Evolutionary conservation across 2,888 invertebrate species (phyloP), one percentile per base, ranked within the genome.

Genomic region (Diadegma fenestrale): DNA sequence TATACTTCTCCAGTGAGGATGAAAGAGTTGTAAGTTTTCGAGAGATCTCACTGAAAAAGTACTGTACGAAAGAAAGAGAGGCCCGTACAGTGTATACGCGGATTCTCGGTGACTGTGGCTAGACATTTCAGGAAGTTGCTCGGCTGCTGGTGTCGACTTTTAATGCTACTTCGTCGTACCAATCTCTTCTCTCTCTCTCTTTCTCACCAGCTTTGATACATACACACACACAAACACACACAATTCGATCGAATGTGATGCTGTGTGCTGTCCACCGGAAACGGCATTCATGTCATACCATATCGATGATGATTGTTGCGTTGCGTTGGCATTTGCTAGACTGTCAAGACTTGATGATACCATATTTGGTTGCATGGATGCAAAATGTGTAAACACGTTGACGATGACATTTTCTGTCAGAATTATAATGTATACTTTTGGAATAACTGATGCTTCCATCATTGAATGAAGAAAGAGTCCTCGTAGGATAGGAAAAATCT

Each of bases 71-170:
- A 30, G 43, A 45, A 76, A 66, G 78, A 61, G 80, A 58, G 19
- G 37, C 58, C 73, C 17, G 63, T 72, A 79, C 80, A 75, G 63
- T 54, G 75, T 45, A 68, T 58, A 58, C 26, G 69, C 48, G 33
- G 64, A 17, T 26, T 73, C 43, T 30, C 63, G n/a, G 43, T 26
- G 30, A 33, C 63, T 66, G 64, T 68, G 80, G 37, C 82, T 80
- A 82, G 82, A 83, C 84, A 58, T 72, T 78, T 54, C 41, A 82
- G 64, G 87, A 88, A 89, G 87, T 89, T 88, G 85, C 86, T 63
- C 87, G 86, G 80, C 84, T 72, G 83, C 87, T 75, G 87, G 87
- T 90, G 89, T 90, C 89, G 90, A 90, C 89, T 91, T 91, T 90
- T 89, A 89, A 91, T 89, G 89, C 87, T 86, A 85, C 86, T 88